Conservation (phyloP, 2,113 vertebrate species). For the Bombycilla garrulus region DNA sequence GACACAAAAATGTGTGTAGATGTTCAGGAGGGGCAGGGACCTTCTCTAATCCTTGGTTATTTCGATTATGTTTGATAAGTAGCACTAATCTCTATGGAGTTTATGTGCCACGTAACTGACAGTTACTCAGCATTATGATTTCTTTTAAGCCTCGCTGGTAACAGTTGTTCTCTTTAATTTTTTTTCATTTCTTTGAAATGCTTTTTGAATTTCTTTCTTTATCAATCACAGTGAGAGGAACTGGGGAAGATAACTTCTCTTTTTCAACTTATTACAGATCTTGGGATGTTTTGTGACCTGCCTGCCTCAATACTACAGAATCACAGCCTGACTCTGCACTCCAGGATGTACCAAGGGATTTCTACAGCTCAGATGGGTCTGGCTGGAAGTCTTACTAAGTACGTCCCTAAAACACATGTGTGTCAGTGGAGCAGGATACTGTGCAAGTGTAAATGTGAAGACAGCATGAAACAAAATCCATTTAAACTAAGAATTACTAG, state of each 20-base stretch:
- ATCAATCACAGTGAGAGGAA: neutral
- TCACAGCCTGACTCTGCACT: neutral
- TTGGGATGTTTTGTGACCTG: neutral
- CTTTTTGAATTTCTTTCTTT: neutral
- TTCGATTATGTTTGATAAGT: neutral
- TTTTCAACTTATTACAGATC: neutral
- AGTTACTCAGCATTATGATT: neutral
- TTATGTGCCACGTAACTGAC: neutral
- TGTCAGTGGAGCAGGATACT: neutral
- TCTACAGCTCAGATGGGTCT: neutral
- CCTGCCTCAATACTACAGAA: neutral
- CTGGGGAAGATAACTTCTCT: neutral
- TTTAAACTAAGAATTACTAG: constrained; percentile 4
- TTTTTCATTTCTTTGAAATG: neutral
- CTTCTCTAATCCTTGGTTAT: neutral
- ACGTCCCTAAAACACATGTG: neutral
- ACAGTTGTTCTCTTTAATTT: neutral
- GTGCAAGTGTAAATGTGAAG: neutral
- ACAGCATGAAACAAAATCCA: constrained; percentile 17
- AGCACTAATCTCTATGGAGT: neutral
- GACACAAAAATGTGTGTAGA: constrained; percentile 27
- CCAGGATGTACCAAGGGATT: neutral
- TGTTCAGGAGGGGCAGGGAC: neutral
- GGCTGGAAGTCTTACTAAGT: neutral
- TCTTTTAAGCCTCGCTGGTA: neutral